Evolutionary conservation across 1,140 invertebrate species (phyloP).

Genomic region (Brachionus rotundiformis): DNA sequence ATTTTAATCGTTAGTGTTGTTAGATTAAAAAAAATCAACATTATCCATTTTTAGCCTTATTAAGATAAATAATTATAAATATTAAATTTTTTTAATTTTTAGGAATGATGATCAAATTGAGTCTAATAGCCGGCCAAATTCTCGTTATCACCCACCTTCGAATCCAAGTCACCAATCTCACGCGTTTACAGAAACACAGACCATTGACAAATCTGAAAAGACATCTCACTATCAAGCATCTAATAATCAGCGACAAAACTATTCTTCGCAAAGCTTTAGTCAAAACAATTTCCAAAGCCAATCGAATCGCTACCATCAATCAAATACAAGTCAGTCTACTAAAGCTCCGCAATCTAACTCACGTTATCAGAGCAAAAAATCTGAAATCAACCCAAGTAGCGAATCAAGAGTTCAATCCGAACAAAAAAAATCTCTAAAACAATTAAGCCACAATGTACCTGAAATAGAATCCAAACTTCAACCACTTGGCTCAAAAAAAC

Average conservation of each 20-base stretch:
- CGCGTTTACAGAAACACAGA: background rate
- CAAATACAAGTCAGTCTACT: background rate
- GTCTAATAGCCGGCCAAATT: background rate
- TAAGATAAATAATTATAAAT: no score
- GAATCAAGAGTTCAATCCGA: background rate
- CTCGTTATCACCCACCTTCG: background rate
- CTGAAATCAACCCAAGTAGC: background rate
- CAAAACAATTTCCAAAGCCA: background rate
- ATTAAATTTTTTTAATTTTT: background rate
- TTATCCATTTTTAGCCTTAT: no score
- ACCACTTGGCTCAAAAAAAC: background rate
- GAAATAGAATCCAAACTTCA: slow-evolving; percentile 49
- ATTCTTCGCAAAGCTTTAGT: background rate
- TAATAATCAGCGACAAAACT: background rate
- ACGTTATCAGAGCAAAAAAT: background rate
- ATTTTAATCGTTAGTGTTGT: no score
- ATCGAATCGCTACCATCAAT: background rate
- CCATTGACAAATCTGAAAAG: background rate
- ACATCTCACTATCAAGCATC: background rate
- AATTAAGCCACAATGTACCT: slow-evolving; percentile 44
- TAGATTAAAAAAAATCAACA: no score
- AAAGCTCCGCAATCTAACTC: background rate
- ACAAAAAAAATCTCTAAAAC: slow-evolving; percentile 32
- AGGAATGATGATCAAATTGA: background rate
- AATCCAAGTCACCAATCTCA: background rate